A percentile compares a stretch with the other conserved stretches of the same genome.
Conservation (phyloP, 2,113 vertebrate genomes). For the Rhinoderma darwinii region DNA sequence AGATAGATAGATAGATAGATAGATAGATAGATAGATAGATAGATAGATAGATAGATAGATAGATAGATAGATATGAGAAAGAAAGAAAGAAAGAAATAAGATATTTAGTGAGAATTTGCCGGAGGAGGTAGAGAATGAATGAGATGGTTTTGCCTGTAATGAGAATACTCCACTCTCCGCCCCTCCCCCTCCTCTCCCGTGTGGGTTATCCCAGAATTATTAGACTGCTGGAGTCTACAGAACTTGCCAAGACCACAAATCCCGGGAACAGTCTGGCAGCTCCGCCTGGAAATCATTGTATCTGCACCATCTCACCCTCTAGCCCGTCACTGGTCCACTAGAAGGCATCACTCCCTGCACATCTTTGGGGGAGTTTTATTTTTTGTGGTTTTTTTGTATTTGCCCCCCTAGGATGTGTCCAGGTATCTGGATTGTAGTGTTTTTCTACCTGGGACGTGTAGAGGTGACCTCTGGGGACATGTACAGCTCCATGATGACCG, state of each 20-base stretch:
- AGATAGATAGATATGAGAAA: neutral
- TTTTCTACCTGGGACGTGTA: slow-evolving; percentile 29
- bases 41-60: neutral
- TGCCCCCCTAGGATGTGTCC: neutral
- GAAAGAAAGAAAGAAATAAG: no score
- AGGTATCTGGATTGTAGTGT: slow-evolving; percentile 21
- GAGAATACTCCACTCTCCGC: neutral
- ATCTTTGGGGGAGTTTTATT: neutral
- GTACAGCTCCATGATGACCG: slow-evolving; percentile 74
- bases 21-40: neutral
- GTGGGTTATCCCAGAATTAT: slow-evolving; percentile 32
- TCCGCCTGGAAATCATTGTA: neutral
- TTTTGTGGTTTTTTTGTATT: neutral
- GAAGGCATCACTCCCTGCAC: neutral
- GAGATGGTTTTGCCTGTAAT: neutral
- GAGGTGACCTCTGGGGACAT: slow-evolving; percentile 63
- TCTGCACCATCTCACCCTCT: neutral
- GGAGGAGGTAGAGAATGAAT: no score
- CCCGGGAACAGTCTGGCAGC: neutral
- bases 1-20: neutral
- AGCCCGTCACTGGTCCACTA: neutral
- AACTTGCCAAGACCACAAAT: slow-evolving; percentile 2
- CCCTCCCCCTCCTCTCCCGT: neutral
- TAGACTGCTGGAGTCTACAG: slow-evolving; percentile 1
- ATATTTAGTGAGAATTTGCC: no score